phyloP scores from a whole-genome alignment of 2,888 invertebrate species.

The Capitulum mitella region DNA sequence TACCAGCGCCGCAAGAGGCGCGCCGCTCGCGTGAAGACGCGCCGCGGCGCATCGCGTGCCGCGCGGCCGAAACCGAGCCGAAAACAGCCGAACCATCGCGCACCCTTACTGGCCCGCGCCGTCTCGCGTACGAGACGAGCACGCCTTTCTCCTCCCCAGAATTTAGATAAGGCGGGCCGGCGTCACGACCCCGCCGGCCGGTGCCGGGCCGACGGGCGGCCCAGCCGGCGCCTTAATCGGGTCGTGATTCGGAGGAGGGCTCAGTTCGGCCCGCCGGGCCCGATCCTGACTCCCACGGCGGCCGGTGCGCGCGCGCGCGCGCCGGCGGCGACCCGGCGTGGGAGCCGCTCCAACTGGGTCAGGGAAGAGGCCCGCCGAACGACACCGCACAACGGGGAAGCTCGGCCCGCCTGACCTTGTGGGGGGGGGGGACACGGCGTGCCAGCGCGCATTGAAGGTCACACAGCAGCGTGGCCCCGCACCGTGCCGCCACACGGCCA shows the following conservation, averaged over 20 bases:
- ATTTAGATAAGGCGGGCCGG: neutral
- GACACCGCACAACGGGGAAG: neutral
- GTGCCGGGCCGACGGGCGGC: neutral
- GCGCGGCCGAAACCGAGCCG: neutral
- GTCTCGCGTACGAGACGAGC: neutral
- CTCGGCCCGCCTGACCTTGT: neutral
- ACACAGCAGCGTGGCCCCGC: neutral
- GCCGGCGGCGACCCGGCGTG: slow-evolving; percentile 2
- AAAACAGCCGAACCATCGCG: neutral
- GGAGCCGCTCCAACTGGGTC: neutral
- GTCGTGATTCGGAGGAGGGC: no score
- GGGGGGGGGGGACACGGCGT: no score
- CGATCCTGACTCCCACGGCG: no score
- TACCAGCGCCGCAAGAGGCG: neutral
- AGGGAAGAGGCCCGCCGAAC: neutral
- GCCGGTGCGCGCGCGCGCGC: neutral
- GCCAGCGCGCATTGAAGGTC: neutral
- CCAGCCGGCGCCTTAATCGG: neutral
- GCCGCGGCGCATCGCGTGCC: neutral
- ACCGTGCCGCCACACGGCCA: no score
- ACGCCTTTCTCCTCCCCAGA: neutral
- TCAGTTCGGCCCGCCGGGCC: no score
- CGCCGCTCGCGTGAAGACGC: neutral
- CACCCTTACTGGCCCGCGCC: neutral
- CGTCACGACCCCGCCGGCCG: neutral